Evolutionary conservation across 1,140 invertebrate species (phyloP).

Genomic region (Pogonomyrmex barbatus): DNA sequence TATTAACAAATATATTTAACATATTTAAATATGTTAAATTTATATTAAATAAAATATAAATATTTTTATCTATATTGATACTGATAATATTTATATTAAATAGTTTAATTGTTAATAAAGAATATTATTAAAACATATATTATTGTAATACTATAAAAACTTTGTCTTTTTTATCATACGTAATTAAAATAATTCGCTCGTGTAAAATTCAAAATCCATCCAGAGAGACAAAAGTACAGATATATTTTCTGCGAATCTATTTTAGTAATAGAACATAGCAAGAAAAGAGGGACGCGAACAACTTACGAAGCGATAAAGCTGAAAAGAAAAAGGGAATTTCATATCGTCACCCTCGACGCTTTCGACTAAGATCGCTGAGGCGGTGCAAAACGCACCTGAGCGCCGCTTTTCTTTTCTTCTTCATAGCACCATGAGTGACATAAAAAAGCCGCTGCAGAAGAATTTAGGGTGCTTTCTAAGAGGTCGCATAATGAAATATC

Average conservation of each 20-base stretch:
- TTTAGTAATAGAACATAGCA: conserved; percentile 30
- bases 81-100: background rate
- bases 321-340: conserved; percentile 64
- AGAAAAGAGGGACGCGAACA: conserved; percentile 20
- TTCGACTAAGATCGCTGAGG: conserved; percentile 67
- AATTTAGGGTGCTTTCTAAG: conserved; percentile 78
- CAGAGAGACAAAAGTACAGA: conserved; percentile 12
- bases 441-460: conserved; percentile 58
- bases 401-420: conserved; percentile 63
- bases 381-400: conserved; percentile 71
- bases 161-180: background rate
- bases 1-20: too few species aligned
- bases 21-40: too few species aligned
- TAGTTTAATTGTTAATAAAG: conserved; percentile 6
- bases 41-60: too few species aligned
- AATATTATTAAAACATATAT: background rate
- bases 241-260: conserved; percentile 43
- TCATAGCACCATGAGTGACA: conserved; percentile 37
- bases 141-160: background rate
- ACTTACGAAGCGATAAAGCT: conserved; percentile 58
- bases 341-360: conserved; percentile 68
- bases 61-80: too few species aligned
- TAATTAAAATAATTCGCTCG: conserved; percentile 14
- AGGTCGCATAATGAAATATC: conserved; percentile 69
- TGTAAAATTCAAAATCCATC: conserved; percentile 5